Evolutionary conservation across 2,797 vertebrate genomes (phyloP), one percentile per base, ranked within the genome.

Genomic region (Pseudopleuronectes americanus): DNA sequence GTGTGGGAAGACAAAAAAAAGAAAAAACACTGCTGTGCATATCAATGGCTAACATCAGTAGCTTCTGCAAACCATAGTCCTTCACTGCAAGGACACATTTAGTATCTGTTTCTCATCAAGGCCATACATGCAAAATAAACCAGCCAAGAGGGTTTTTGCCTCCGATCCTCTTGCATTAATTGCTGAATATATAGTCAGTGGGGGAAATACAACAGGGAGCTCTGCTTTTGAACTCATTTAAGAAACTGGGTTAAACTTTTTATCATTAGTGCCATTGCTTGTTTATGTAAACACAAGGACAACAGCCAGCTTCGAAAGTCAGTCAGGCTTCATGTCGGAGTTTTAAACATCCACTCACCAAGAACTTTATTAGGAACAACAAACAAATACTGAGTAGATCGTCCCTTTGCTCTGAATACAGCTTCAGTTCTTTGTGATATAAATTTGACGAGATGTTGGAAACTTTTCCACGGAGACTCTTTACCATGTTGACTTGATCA

Each of bases 71-170:
- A 87, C 73, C 67, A 38, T 66, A 80, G 77, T 76, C 68, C 59
- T 87, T 70, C 64, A 77, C 74, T 88, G 80, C 86, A 91, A 92
- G 90, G 90, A 89, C 89, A 74, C 67, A 68, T 85, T 85, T 69
- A 68, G 64, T 80, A 57, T 84, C 80, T 79, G 23, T 66, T 83
- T 83, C 76, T 84, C 74, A 87, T 80, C 53, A 41, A 76, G 74
- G 74, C 80, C 59, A 70, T 74, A 73, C 58, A 84, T 77, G 79
- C 67, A 84, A 84, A 84, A 85, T 65, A 82, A 55, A 67, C 55
- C 65, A 71, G 53, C 64, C 33, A 22, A 71, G 54, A 74, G 45
- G 77, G 61, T 64, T 81, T 81, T 74, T 79, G 74, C 61, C 68
- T 84, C 53, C 23, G 7, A 71, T 82, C 23, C 28, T 71, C 47